These are phyloP conservation scores for Anguilla obscura DNA, from an alignment of 2,797 vertebrate species.

Conservation along the genomic window DNA sequence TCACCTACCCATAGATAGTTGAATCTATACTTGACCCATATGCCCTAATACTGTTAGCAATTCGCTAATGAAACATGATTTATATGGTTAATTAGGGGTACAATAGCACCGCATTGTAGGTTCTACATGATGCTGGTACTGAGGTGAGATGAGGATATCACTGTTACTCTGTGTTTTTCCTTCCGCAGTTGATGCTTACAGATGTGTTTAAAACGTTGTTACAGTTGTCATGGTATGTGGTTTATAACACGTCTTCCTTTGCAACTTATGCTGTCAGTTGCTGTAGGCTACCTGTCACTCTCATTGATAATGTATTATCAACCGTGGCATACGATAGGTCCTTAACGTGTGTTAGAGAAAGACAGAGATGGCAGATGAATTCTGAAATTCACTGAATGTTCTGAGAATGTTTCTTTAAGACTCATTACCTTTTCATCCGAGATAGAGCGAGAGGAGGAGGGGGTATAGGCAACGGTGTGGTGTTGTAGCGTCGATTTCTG, in stretches of 20 bases:
- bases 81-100: neutral
- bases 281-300: neutral
- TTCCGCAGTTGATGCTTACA: neutral
- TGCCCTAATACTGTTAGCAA: neutral
- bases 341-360: neutral
- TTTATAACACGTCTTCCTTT: neutral
- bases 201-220: neutral
- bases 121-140: neutral
- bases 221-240: neutral
- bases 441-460: conserved; percentile 54
- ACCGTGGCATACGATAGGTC: neutral
- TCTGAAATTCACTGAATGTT: conserved; percentile 70
- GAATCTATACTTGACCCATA: too few species aligned
- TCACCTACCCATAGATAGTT: too few species aligned
- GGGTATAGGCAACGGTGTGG: conserved; percentile 61
- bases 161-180: neutral
- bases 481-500: conserved; percentile 67
- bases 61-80: neutral
- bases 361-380: conserved; percentile 44
- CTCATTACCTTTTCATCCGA: conserved; percentile 71
- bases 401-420: conserved; percentile 79
- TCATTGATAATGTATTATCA: neutral
- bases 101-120: neutral
- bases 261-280: neutral
- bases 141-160: neutral